Base-by-base conservation (phyloP, 2,797 vertebrate species). In the Lagorchestes hirsutus region DNA sequence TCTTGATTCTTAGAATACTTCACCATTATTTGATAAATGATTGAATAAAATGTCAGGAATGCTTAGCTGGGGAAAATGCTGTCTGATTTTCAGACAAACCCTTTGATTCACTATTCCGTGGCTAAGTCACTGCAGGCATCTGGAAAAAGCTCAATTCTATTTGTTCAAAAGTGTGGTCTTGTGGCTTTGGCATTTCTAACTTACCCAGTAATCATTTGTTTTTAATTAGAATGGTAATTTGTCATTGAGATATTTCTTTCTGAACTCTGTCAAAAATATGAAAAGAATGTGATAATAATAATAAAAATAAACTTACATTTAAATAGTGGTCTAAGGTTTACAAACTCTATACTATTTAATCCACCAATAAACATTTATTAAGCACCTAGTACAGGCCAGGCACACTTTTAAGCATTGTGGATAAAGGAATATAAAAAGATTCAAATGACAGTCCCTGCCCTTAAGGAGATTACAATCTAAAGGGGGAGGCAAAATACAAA, bases 121-220 rank as follows among this genome's bases (percentile, higher is more conserved):
- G 97, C 97, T 98, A 97, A 98, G 98, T 96, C 27, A 0, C 94
- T 92, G 95, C 96, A 98, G 97, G 96, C 97, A 97, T 97, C 96
- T 98, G 98, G 98, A 98, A 54, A 96, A 95, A 94, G 87, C 97
- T 97, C 98, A 98, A 92, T 97, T 98, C 93, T 97, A 92, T 98
- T 98, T 97, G 98, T 98, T 98, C 97, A 95, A 67, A 97, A 98
- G 97, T 97, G 93, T 91, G 97, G 97, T 98, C 97, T 92, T 93
- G 96, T 98, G 97, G 98, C 97, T 98, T 96, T 98, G 98, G 98
- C 95, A 93, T 97, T 97, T 95, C 97, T 98, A 96, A 96, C 31
- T 92, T 95, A 97, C 95, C 94, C 95, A 96, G 97, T 52, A 95
- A 97, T 98, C 97, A 94, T 97, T 98, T 98, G 98, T 96, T 98